Conservation (phyloP, 1,140 invertebrate genomes). For the Psilanteris sp. region DNA sequence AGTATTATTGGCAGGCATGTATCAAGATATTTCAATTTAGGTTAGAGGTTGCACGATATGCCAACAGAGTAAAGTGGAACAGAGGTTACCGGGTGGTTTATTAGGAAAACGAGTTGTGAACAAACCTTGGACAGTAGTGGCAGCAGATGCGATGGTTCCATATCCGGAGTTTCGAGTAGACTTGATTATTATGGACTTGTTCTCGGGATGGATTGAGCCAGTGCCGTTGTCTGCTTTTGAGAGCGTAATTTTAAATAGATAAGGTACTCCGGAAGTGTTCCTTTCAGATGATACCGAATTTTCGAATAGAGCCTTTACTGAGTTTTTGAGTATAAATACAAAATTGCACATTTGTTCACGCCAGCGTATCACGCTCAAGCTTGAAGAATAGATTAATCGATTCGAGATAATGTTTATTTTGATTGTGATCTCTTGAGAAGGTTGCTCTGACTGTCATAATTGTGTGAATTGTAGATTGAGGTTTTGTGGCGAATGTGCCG, state of each 20-base stretch:
- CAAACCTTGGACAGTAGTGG: slow-evolving; percentile 70
- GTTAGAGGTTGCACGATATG: background rate
- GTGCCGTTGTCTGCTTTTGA: slow-evolving; percentile 11
- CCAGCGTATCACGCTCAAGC: slow-evolving; percentile 33
- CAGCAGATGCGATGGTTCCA: slow-evolving; percentile 73
- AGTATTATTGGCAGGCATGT: slow-evolving; percentile 67
- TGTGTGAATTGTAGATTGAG: too few species aligned
- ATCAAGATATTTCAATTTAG: background rate
- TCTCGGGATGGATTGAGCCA: slow-evolving; percentile 13
- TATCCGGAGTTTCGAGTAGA: slow-evolving; percentile 68
- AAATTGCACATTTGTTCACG: slow-evolving; percentile 65
- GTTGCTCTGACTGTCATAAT: too few species aligned
- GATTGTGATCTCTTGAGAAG: too few species aligned
- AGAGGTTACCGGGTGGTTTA: slow-evolving; percentile 2
- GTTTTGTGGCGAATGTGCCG: too few species aligned
- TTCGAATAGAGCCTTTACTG: background rate
- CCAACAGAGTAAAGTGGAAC: background rate
- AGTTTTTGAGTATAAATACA: background rate
- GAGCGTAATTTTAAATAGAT: slow-evolving; percentile 13
- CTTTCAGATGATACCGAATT: slow-evolving; percentile 7
- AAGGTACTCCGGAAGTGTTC: slow-evolving; percentile 17
- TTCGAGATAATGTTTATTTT: too few species aligned
- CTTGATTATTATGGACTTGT: background rate
- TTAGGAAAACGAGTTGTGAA: slow-evolving; percentile 37
- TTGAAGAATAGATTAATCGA: too few species aligned